Base-by-base conservation (phyloP, 2,888 invertebrate species). In the Ptychoptera contaminata region DNA sequence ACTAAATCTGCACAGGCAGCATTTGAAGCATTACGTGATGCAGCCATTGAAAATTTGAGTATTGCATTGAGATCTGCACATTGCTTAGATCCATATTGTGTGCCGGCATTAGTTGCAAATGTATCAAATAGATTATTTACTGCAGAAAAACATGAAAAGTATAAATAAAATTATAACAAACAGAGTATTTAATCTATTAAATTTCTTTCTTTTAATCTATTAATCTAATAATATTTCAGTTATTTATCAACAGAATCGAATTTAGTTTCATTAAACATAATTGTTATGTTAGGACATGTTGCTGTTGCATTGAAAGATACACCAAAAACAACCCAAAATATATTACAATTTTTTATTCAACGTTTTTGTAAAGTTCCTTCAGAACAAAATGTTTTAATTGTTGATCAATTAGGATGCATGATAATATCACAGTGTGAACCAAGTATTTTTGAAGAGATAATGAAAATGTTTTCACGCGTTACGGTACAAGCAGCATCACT, bases 321-420 rank as follows among this genome's bases (percentile, higher is more conserved):
- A 0, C 87, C 91, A 0, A 90, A 90, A 61, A 93, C 94, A 0
- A 91, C 92, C 0, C 90, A 93, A 53, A 91, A 91, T 2, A 92
- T 97, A 49, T 69, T 97, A 36, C 92, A 94, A 64, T 96, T 98
- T 63, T 93, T 97, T 60, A 92, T 94, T 58, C 96, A 98, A 64
- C 75, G 83, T 46, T 83, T 98, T 58, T 94, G 94, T 58, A 82
- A 90, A 37, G 86, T 92, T 1, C 93, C 96, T 0, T 90, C 92
- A 0, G 78, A 84, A 8, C 72, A 97, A 49, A 97, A 98, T 63
- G 83, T 84, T 0, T 67, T 97, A 23, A 98, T 99, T 55, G 90
- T 99, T 7, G 92, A 94, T 64, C 97, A 97, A 65, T 71, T 99
- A 40, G 97, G 97, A 11, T 93, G 93, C 60, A 97, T 99, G 83